Percentiles rank a stretch among this genome's conserved stretches.
phyloP scores from a whole-genome alignment of 2,113 vertebrate species.

The Scytalopus superciliaris region DNA sequence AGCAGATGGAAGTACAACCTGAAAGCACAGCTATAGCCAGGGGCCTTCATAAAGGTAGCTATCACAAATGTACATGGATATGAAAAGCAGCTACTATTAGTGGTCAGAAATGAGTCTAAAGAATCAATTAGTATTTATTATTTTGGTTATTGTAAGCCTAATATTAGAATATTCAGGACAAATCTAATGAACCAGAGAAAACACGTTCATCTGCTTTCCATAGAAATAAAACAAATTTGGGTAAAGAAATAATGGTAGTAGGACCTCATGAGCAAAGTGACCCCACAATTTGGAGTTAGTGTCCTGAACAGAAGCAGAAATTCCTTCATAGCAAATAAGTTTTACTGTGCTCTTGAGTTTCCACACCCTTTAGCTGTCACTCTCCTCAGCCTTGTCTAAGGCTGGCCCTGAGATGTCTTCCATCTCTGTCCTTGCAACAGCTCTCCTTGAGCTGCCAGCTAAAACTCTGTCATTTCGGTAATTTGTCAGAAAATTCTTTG shows the following conservation, averaged over 20 bases:
- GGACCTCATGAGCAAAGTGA: background rate
- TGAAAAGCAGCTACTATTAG: background rate
- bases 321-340: background rate
- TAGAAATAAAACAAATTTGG: background rate
- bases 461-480: background rate
- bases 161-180: background rate
- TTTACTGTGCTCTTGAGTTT: background rate
- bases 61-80: background rate
- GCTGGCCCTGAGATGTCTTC: background rate
- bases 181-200: background rate
- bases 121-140: background rate
- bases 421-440: background rate
- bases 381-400: background rate
- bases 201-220: rapidly evolving
- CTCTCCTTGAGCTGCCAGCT: background rate
- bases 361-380: background rate
- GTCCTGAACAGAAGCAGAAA: background rate
- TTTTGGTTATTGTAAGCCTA: background rate
- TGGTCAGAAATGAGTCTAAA: background rate
- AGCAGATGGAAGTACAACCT: background rate
- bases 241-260: background rate
- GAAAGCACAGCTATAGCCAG: background rate
- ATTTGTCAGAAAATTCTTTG: background rate
- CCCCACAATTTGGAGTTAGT: background rate
- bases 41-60: background rate